Percentiles rank a stretch among this genome's conserved stretches.
These are phyloP conservation scores for Vesta saturnalis DNA, from an alignment of 2,888 invertebrate genomes.

Conservation along the genomic window DNA sequence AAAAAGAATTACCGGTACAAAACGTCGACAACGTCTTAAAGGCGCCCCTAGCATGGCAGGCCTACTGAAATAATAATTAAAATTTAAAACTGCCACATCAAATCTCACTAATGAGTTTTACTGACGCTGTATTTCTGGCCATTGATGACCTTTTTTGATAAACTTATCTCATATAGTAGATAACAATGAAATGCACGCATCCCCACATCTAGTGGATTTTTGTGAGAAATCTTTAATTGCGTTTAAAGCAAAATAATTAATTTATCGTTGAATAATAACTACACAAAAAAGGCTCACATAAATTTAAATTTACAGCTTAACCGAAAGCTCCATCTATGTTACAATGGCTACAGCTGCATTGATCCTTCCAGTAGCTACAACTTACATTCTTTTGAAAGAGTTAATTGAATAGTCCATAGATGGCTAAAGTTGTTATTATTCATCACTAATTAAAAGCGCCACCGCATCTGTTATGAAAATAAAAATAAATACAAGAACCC, in stretches of 20 bases:
- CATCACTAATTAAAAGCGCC: conserved; percentile 10
- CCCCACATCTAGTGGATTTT: too few species aligned
- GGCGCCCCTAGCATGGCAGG: conserved; percentile 55
- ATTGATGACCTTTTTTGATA: background rate
- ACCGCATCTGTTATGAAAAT: conserved; percentile 5
- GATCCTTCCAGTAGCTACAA: background rate
- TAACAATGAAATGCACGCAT: background rate
- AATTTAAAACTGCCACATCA: background rate
- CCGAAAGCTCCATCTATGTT: background rate
- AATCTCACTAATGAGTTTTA: too few species aligned
- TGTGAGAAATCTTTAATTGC: too few species aligned
- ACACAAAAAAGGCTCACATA: too few species aligned
- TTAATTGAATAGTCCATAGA: background rate
- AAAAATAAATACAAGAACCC: background rate
- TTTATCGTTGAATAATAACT: too few species aligned
- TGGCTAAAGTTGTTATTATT: background rate
- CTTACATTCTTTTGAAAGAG: background rate
- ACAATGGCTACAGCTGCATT: background rate
- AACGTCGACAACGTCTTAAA: conserved; percentile 54
- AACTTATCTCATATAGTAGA: background rate
- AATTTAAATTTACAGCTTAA: background rate
- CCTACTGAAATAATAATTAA: background rate
- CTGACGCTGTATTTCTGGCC: background rate
- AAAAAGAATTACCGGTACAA: conserved; percentile 52
- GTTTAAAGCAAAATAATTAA: too few species aligned